These are phyloP conservation scores for Plectropomus leopardus DNA, from an alignment of 2,113 vertebrate genomes.

Conservation along the genomic window DNA sequence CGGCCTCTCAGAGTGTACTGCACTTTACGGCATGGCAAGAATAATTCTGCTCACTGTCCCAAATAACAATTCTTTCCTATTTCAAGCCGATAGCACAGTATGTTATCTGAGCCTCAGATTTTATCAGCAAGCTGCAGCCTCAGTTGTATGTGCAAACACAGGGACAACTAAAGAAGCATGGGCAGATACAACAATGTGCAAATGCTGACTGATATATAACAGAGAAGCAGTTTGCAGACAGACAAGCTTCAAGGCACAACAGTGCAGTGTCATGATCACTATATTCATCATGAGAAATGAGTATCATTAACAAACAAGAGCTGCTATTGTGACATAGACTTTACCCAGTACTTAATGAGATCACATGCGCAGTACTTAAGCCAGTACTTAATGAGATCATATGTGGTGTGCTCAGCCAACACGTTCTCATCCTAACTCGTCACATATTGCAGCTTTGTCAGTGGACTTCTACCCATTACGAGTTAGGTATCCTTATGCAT, in stretches of 20 bases:
- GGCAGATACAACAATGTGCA: constrained; percentile 10
- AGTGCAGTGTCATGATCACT: background rate
- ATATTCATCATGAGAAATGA: background rate
- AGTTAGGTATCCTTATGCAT: too few species aligned
- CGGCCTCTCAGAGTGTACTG: constrained; percentile 20
- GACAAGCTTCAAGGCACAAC: background rate
- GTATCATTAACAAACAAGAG: too few species aligned
- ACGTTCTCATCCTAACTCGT: too few species aligned
- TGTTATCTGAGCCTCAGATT: constrained; percentile 37
- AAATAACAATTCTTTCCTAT: constrained; percentile 38
- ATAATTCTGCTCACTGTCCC: constrained; percentile 50
- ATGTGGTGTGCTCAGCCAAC: too few species aligned
- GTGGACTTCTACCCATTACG: too few species aligned
- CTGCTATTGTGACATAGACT: too few species aligned
- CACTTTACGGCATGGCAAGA: constrained; percentile 37
- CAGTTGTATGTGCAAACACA: constrained; percentile 7
- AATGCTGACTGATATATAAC: constrained; percentile 22
- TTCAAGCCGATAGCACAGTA: constrained; percentile 10
- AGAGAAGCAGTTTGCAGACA: background rate
- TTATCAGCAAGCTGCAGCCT: constrained; percentile 42
- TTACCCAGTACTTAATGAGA: too few species aligned
- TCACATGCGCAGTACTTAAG: too few species aligned
- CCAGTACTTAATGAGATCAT: too few species aligned
- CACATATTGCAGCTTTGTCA: too few species aligned
- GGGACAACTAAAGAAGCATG: background rate